Evolutionary conservation across 2,888 invertebrate species (phyloP).

Genomic region (Eristalis arbustorum): DNA sequence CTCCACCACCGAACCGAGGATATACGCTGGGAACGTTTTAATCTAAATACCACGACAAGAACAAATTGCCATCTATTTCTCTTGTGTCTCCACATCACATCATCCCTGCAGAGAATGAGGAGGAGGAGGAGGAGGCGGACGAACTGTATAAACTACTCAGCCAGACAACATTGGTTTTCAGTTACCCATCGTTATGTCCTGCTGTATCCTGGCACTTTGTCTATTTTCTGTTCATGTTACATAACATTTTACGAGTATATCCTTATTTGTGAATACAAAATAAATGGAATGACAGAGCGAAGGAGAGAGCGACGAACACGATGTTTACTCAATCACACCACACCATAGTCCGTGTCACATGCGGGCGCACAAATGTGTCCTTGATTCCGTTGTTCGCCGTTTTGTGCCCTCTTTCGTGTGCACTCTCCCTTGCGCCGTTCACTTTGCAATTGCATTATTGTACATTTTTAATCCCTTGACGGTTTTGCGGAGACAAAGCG

Average conservation of each 20-base stretch:
- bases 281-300: not conserved
- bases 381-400: slow-evolving; percentile 42
- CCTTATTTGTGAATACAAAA: slow-evolving; percentile 25
- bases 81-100: not conserved
- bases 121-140: not conserved
- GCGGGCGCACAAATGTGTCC: slow-evolving; percentile 6
- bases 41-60: slow-evolving; percentile 30
- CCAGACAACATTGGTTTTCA: slow-evolving; percentile 54
- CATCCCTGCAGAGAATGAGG: not conserved
- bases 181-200: slow-evolving; percentile 5
- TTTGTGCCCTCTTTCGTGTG: too few relatives aligned
- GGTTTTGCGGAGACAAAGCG: slow-evolving; percentile 1
- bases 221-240: not conserved
- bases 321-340: not conserved
- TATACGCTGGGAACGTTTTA: slow-evolving; percentile 2
- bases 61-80: slow-evolving; percentile 38
- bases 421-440: not conserved
- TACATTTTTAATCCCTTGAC: slow-evolving; percentile 58
- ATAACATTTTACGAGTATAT: slow-evolving; percentile 15
- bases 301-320: not conserved
- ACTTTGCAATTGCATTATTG: slow-evolving; percentile 58
- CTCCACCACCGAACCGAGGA: not conserved
- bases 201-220: not conserved
- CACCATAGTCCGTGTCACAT: not conserved
- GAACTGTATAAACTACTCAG: slow-evolving; percentile 29